phyloP scores from a whole-genome alignment of 2,113 vertebrate species.

The Oryzias curvinotus region DNA sequence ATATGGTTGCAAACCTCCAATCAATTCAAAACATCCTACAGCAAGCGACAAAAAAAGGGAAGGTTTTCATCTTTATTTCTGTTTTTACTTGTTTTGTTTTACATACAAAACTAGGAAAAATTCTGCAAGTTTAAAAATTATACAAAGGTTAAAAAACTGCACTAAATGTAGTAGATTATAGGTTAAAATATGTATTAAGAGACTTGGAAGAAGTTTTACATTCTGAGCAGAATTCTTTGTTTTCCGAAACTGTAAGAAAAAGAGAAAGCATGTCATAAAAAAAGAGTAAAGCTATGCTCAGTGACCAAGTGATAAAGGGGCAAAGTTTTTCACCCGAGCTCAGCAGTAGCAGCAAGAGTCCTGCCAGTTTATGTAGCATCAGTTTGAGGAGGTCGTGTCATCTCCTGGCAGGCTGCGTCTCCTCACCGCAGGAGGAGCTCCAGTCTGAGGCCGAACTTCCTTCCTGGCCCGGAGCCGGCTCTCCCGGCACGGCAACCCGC shows the following conservation, averaged over 20 bases:
- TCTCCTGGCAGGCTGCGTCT: conserved; percentile 62
- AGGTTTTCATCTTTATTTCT: too few species aligned
- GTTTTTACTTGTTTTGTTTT: too few species aligned
- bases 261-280: conserved; percentile 18
- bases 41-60: too few species aligned
- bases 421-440: conserved; percentile 51
- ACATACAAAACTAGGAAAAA: too few species aligned
- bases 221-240: not conserved
- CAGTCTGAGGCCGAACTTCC: conserved; percentile 48
- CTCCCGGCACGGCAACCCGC: conserved; percentile 51
- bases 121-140: too few species aligned
- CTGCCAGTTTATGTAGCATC: conserved; percentile 64
- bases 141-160: too few species aligned
- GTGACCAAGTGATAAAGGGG: conserved; percentile 20
- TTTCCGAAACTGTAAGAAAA: conserved; percentile 5
- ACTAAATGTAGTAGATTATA: too few species aligned
- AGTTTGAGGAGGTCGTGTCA: conserved; percentile 74
- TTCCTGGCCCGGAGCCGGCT: conserved; percentile 42
- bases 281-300: conserved; percentile 29
- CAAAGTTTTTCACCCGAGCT: conserved; percentile 39
- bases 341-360: conserved; percentile 56
- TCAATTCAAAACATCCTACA: too few species aligned
- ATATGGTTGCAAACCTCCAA: too few species aligned
- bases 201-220: not conserved
- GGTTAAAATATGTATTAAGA: too few species aligned